phyloP scores from a whole-genome alignment of 2,113 vertebrate genomes.

The Syrrhaptes paradoxus region DNA sequence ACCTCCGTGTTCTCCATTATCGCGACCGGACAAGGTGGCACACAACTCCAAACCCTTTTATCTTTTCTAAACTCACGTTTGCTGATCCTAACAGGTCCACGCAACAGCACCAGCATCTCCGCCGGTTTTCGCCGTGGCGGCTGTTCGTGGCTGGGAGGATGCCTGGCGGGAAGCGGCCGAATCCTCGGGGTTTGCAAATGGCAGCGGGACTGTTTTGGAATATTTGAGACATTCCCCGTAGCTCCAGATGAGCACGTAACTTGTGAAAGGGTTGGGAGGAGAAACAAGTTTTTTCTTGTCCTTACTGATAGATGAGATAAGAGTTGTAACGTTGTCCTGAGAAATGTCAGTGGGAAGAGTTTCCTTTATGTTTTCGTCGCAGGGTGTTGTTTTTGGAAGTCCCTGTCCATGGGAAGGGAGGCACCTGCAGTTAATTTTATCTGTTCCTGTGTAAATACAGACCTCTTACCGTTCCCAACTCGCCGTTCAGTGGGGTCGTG shows the following conservation, averaged over 20 bases:
- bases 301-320: neutral
- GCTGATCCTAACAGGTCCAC: neutral
- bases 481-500: neutral
- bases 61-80: neutral
- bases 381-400: conserved; percentile 57
- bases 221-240: neutral
- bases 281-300: neutral
- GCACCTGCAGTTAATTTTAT: conserved; percentile 62
- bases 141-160: neutral
- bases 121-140: accelerated
- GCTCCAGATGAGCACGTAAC: neutral
- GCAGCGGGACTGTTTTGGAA: neutral
- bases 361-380: neutral
- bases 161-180: neutral
- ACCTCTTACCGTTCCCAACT: conserved; percentile 17
- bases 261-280: neutral
- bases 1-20: neutral
- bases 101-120: neutral
- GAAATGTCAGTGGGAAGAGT: neutral
- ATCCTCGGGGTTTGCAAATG: neutral
- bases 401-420: conserved; percentile 55
- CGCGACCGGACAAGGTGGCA: neutral
- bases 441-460: conserved; percentile 15
- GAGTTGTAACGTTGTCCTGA: neutral
- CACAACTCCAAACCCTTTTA: neutral